Evolutionary conservation across 92 coral and sea anemone genomes (phyloP).

Genomic region (Porites cylindrica): DNA sequence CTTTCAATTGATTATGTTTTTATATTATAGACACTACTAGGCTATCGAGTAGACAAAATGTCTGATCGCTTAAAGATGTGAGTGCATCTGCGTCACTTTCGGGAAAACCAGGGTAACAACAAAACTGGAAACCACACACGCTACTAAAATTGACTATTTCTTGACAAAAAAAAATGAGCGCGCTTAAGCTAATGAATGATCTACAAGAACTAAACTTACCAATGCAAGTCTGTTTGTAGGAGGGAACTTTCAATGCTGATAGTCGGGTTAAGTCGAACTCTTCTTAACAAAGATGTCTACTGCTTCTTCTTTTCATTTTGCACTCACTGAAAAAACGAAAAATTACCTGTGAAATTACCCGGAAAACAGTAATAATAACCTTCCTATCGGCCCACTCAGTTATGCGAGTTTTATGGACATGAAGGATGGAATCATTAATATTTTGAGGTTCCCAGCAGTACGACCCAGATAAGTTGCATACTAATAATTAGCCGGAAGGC

Average conservation of each 20-base stretch:
- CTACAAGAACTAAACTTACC: background rate
- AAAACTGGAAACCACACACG: background rate
- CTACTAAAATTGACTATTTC: background rate
- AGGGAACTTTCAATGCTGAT: background rate
- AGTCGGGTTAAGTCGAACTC: background rate
- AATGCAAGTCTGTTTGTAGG: background rate
- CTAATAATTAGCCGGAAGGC: conserved; percentile 21
- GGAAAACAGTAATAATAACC: background rate
- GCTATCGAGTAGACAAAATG: conserved; percentile 17
- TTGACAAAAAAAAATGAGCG: background rate
- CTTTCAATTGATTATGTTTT: background rate
- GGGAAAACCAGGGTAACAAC: background rate
- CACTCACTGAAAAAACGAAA: background rate
- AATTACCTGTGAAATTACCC: background rate
- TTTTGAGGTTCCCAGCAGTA: background rate
- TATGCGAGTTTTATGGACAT: background rate
- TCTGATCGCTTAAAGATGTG: background rate
- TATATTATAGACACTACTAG: background rate
- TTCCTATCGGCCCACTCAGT: background rate
- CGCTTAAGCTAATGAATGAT: background rate
- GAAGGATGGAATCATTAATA: too few species aligned
- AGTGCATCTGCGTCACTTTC: background rate
- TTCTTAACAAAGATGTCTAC: background rate
- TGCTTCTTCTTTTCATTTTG: background rate
- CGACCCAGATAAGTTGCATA: background rate